Conservation (phyloP, 2,888 invertebrate genomes). For the Trichopria drosophilae region DNA sequence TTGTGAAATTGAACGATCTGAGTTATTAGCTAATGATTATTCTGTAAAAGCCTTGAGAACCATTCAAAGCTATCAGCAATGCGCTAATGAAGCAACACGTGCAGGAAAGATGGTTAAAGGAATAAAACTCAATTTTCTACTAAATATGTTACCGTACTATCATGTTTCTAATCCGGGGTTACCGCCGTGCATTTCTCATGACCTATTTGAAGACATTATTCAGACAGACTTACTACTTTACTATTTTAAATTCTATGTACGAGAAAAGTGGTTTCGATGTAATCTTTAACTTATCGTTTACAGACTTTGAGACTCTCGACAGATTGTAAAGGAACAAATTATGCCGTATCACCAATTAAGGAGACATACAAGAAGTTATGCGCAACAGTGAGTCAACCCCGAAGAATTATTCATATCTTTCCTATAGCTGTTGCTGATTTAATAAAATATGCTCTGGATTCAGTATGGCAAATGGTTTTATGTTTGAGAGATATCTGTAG, state of each 20-base stretch:
- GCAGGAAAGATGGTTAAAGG: constrained; percentile 26
- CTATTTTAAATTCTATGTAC: constrained; percentile 5
- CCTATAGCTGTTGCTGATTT: constrained; percentile 7
- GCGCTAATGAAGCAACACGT: constrained; percentile 9
- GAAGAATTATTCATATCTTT: constrained; percentile 10
- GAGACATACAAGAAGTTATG: constrained; percentile 1
- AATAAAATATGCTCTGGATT: constrained; percentile 9
- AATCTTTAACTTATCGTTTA: constrained; percentile 1
- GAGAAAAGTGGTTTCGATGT: constrained; percentile 7
- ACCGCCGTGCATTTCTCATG: constrained; percentile 8
- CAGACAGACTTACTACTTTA: constrained; percentile 1
- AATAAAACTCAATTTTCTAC: constrained; percentile 37
- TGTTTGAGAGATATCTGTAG: constrained; percentile 3
- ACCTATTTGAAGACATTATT: constrained; percentile 3
- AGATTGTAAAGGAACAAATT: too few species aligned
- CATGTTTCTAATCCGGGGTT: constrained; percentile 14
- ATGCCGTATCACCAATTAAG: too few species aligned
- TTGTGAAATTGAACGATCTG: constrained; percentile 23
- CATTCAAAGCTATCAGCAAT: constrained; percentile 12
- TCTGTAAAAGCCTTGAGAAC: constrained; percentile 11
- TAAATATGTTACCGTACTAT: constrained; percentile 5
- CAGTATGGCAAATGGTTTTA: constrained; percentile 25
- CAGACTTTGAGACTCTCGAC: background rate
- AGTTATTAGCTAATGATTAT: constrained; percentile 22
- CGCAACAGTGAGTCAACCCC: constrained; percentile 12